Evolutionary conservation across 2,113 vertebrate genomes (phyloP), one percentile per base, ranked within the genome.

Genomic region (Lophura nycthemera): DNA sequence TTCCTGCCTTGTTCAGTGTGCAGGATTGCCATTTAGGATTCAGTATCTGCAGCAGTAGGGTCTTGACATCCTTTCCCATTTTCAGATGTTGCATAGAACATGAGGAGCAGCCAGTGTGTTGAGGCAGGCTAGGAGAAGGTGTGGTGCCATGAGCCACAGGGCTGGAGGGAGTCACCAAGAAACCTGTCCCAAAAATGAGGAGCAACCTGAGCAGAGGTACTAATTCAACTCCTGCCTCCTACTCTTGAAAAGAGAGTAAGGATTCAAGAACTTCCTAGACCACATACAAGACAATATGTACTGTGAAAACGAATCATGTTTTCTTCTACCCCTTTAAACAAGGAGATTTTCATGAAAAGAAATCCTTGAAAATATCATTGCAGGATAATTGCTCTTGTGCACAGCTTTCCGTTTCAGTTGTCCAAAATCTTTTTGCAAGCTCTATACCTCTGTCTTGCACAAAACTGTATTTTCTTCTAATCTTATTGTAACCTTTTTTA

Each of bases 301-400:
- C 71, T 60, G 59, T 50, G 50, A 22, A 72, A 60, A 66, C 52
- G 8, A 72, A 59, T 59, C 16, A 22, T 47, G 36, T 11, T 81
- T 48, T 36, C 40, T 64, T 52, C 50, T 20, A 59, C 13, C 22
- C 5, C 3, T 16, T 43, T 82, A 75, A 69, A 69, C 24, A 40
- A 29, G 25, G 30, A 81, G 42, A 11, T 64, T 75, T 57, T 61
- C 30, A 56, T 69, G 30, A 56, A 27, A 69, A 43, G 25, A 64
- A 45, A 65, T 52, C 71, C 36, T 38, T 65, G 12, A 50, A 76
- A 91, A 57, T 13, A 6, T 40, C 24, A 42, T 10, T n/a, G 25
- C 5, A 43, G 75, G 63, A 70, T 10, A 50, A 36, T 27, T 38
- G 20, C 21, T 56, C 21, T 64, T 0, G 0, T 10, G 5, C 2